Evolutionary conservation across 2,797 vertebrate species (phyloP).

Genomic region (Acropternis orthonyx): DNA sequence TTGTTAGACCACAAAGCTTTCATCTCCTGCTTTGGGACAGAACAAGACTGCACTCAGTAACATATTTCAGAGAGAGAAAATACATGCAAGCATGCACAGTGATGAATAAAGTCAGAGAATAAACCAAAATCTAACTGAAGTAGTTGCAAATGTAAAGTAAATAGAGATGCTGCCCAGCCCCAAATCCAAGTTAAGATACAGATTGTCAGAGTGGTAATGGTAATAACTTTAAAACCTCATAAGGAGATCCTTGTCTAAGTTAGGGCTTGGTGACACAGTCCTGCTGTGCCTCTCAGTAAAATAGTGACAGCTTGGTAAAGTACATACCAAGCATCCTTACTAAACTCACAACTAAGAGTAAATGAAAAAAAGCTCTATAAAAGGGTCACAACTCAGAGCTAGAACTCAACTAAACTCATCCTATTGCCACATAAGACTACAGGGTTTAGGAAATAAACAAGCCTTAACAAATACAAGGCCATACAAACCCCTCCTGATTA

Average conservation of each 20-base stretch:
- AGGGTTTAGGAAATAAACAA: background rate
- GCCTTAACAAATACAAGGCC: background rate
- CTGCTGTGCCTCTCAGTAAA: background rate
- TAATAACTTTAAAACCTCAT: background rate
- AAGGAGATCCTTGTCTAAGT: background rate
- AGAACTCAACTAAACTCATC: background rate
- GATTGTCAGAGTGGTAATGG: background rate
- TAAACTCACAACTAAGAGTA: background rate
- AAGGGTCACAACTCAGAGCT: background rate
- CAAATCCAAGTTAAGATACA: background rate
- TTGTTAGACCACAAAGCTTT: background rate
- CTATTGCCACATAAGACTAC: background rate
- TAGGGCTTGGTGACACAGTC: background rate
- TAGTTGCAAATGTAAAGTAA: background rate
- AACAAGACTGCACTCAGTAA: background rate
- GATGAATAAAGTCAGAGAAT: background rate
- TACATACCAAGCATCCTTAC: background rate
- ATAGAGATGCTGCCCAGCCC: background rate
- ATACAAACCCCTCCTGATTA: background rate
- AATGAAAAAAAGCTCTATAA: background rate
- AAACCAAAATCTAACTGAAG: background rate
- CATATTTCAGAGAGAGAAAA: background rate
- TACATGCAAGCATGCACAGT: background rate
- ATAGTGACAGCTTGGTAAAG: background rate
- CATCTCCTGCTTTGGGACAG: background rate